Evolutionary conservation across 2,797 vertebrate genomes (phyloP).

Genomic region (Gambusia yucatana): DNA sequence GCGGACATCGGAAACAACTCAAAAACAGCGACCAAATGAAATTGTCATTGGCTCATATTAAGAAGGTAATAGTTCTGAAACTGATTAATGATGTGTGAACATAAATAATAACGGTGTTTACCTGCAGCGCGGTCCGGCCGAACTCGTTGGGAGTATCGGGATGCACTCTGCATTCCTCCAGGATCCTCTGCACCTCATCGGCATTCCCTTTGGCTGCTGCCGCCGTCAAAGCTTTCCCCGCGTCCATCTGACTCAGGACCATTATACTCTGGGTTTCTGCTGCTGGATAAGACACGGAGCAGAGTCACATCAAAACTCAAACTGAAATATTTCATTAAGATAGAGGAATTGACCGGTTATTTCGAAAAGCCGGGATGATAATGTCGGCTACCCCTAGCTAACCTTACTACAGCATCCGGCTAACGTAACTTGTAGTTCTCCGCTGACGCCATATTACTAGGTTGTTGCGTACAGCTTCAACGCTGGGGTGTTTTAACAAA

Average conservation of each 20-base stretch:
- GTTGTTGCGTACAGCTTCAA: slow-evolving; percentile 4
- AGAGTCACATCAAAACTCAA: background rate
- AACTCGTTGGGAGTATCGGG: slow-evolving; percentile 88
- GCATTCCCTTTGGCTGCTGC: slow-evolving; percentile 87
- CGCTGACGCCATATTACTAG: slow-evolving; percentile 57
- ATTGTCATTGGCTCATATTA: background rate
- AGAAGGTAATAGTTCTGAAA: background rate
- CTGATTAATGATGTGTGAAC: too few species aligned
- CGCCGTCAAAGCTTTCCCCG: slow-evolving; percentile 85
- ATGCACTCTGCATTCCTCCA: slow-evolving; percentile 85
- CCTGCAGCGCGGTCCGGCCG: slow-evolving; percentile 90
- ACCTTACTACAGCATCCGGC: slow-evolving; percentile 42
- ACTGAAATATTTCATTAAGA: background rate
- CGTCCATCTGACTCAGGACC: slow-evolving; percentile 84
- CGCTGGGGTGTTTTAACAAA: background rate
- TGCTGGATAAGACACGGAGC: slow-evolving; percentile 22
- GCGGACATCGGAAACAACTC: background rate
- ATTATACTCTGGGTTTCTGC: slow-evolving; percentile 66
- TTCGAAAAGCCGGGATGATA: background rate
- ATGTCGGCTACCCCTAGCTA: slow-evolving; percentile 44
- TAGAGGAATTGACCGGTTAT: background rate
- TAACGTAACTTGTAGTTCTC: slow-evolving; percentile 47
- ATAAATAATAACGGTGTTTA: slow-evolving; percentile 46
- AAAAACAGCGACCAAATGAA: background rate
- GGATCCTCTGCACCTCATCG: slow-evolving; percentile 84